A percentile compares a stretch with the other conserved stretches of the same genome.
These are phyloP conservation scores for Haliclona indistincta DNA, from an alignment of 37 sponge, comb jelly and placozoan species.

Conservation along the genomic window DNA sequence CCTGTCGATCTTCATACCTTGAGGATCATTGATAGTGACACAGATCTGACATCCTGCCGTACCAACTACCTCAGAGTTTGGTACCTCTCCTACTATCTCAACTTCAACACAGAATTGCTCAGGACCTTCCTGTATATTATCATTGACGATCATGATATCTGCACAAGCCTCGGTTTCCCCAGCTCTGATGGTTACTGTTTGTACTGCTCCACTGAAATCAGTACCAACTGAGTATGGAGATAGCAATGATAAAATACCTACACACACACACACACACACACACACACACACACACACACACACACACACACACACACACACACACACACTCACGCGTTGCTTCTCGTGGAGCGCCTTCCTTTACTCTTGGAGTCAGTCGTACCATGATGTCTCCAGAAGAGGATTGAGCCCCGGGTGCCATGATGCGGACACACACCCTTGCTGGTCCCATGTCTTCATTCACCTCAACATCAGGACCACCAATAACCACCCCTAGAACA, in stretches of 20 bases:
- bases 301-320: not conserved
- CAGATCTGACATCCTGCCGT: not conserved
- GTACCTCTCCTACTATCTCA: not conserved
- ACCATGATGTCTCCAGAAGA: not conserved
- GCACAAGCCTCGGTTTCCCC: slow-evolving; percentile 26
- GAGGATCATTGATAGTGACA: slow-evolving; percentile 50
- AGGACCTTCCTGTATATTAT: slow-evolving; percentile 13
- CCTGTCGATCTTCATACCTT: not conserved
- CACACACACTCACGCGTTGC: not conserved
- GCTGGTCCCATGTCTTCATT: not conserved
- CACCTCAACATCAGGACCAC: not conserved
- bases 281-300: not conserved
- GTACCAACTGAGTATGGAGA: not conserved
- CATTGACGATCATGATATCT: slow-evolving; percentile 36
- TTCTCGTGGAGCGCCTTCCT: not conserved
- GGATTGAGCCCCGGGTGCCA: not conserved
- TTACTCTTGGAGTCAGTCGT: not conserved
- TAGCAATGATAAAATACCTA: not conserved
- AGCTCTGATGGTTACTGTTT: slow-evolving; percentile 15
- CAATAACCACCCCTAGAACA: not conserved
- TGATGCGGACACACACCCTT: not conserved
- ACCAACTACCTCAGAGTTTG: not conserved
- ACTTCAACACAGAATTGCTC: slow-evolving; percentile 25
- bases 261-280: too few relatives aligned
- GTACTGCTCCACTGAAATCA: slow-evolving; percentile 20